Evolutionary conservation across 2,888 invertebrate species (phyloP), one percentile per base, ranked within the genome.

Genomic region (Rhorus exstirpatorius): DNA sequence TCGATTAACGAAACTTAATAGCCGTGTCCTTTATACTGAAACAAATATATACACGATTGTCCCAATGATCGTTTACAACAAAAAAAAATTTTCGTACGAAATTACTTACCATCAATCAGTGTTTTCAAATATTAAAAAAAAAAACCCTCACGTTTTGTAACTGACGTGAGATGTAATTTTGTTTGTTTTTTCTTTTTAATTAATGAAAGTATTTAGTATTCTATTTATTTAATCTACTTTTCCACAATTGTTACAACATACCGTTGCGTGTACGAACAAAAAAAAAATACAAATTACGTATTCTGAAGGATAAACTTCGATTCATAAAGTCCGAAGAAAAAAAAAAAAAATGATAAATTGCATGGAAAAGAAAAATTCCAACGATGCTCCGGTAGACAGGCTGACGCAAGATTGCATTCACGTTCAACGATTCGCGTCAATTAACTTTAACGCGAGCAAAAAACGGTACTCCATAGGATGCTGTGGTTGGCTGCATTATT

Each of bases 381-480:
- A 24, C 44, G 58, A 21, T 71, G 46, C 14, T 26, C 44, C 60
- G 44, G 71, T 35, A 60, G 55, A 71, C 26, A 58, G 10, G 44
- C 58, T 60, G 60, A 60, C 58, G 67, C 35, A 60, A 68, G 58
- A 60, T 68, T 49, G 71, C 19, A 46, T 60, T 68, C 55, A 67
- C 46, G 53, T 67, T 60, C n/a, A 60, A 26, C 67, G 68, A 38
- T 68, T 76, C 21, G 49, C 67, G 67, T 60, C 67, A 76, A 68
- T 68, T 76, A 68, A 58, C 67, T 58, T 49, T 51, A 49, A 68
- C 49, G 26, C 60, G 49, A 60, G 51, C 38, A 51, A 49, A n/a
- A 60, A 58, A 31, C 35, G 46, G 21, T 68, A 38, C 60, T 53
- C 63, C 26, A 24, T 44, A 49, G 46, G 44, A 26, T 65, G 24